Conservation (phyloP, 2,888 invertebrate genomes). For the Temnothorax unifasciatus region DNA sequence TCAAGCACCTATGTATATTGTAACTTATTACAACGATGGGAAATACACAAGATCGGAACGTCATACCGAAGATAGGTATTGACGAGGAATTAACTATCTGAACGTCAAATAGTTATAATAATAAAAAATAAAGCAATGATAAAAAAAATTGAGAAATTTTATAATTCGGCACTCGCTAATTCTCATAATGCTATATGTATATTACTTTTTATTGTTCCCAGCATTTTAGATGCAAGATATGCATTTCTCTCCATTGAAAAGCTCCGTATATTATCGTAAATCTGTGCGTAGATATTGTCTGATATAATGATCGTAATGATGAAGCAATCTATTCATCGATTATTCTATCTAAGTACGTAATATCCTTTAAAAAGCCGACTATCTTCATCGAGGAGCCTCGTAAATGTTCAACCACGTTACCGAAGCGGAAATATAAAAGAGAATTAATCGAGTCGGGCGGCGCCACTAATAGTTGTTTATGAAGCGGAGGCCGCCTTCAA, state of each 20-base stretch:
- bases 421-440: constrained; percentile 50
- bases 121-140: background rate
- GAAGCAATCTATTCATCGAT: constrained; percentile 19
- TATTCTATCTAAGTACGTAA: constrained; percentile 21
- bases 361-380: constrained; percentile 23
- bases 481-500: constrained; percentile 49
- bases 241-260: background rate
- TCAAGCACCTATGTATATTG: constrained; percentile 9
- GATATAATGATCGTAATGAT: constrained; percentile 8
- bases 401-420: constrained; percentile 47
- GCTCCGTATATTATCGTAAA: constrained; percentile 1
- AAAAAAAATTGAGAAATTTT: background rate
- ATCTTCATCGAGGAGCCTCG: constrained; percentile 20
- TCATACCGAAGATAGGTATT: background rate
- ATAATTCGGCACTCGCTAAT: background rate
- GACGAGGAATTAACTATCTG: background rate
- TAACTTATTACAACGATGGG: constrained; percentile 12
- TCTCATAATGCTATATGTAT: background rate
- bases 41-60: background rate
- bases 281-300: background rate
- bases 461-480: constrained; percentile 54
- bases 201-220: background rate
- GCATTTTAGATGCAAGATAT: background rate
- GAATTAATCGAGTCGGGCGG: constrained; percentile 47
- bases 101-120: background rate